Evolutionary conservation across 2,888 invertebrate genomes (phyloP).

Genomic region (Eurytoma californica): DNA sequence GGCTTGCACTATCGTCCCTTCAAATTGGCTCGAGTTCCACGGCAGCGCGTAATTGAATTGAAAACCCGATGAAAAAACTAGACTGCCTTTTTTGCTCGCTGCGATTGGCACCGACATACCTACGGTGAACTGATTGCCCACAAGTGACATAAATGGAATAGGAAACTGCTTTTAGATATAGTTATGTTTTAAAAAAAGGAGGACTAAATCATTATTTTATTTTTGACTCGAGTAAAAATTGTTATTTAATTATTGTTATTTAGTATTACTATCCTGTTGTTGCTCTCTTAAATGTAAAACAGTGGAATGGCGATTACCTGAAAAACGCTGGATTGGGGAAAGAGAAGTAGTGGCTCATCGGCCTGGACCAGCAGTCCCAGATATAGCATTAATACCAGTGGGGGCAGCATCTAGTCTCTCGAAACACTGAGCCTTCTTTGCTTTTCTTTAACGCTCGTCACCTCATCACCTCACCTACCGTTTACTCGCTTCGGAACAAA

Average conservation of each 20-base stretch:
- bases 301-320: constrained; percentile 64
- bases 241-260: no score
- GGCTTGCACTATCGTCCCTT: constrained; percentile 65
- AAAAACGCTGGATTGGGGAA: constrained; percentile 65
- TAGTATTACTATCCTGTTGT: no score
- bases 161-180: no score
- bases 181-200: no score
- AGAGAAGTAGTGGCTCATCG: constrained; percentile 64
- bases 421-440: background rate
- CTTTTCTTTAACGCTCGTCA: background rate
- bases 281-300: no score
- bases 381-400: no score
- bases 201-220: no score
- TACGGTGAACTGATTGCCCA: constrained; percentile 64
- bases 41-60: constrained; percentile 72
- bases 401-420: background rate
- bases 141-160: no score
- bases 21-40: constrained; percentile 69
- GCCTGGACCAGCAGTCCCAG: constrained; percentile 33
- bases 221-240: no score
- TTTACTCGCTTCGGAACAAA: constrained; percentile 58
- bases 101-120: constrained; percentile 68
- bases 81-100: constrained; percentile 66
- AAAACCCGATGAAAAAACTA: constrained; percentile 67
- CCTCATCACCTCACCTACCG: background rate